Base-by-base conservation (phyloP, 2,113 vertebrate genomes). In the Xiphias gladius region DNA sequence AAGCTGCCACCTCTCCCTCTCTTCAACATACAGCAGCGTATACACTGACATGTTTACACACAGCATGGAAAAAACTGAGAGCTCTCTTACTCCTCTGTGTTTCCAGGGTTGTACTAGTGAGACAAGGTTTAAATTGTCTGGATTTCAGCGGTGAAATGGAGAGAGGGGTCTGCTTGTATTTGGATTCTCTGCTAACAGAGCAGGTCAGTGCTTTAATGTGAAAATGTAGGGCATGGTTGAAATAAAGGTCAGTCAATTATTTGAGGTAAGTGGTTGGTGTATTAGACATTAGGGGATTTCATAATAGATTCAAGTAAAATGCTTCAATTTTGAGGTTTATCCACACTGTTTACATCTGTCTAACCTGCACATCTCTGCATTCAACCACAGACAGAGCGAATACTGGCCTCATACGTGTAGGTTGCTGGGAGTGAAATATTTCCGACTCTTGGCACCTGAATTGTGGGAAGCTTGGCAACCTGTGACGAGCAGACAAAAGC, bases 41-140 rank as follows among this genome's bases (percentile, higher is more conserved):
- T 83, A 86, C 87, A 80, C 84, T 84, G 86, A 78, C 86, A 88
- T 91, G 87, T 90, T 87, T 86, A 87, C 76, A 83, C 85, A 74
- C 82, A 74, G 74, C 32, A 71, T 58, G 54, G 8, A 32, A 55
- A 55, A 58, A 30, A 75, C 46, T 9, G 71, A 78, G 37, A 32
- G 26, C 35, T 54, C 46, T 14, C n/a, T 37, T 20, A 63, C 58
- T 28, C 28, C 28, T 61, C 62, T 24, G 26, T 65, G 39, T 78
- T 62, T 85, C 13, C 8, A 26, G 7, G 59, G 22, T 74, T 83
- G 73, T 68, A 14, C 48, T 59, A 59, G 57, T 54, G 39, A n/a
- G 41, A 54, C 19, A 2, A 55, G 55, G 13, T 75, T 73, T 48
- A 10, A 76, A 79, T 80, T 70, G 57, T 75, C 52, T 62, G 39